Evolutionary conservation across 2,113 vertebrate genomes (phyloP), one percentile per base, ranked within the genome.

Genomic region (Mugil cephalus): DNA sequence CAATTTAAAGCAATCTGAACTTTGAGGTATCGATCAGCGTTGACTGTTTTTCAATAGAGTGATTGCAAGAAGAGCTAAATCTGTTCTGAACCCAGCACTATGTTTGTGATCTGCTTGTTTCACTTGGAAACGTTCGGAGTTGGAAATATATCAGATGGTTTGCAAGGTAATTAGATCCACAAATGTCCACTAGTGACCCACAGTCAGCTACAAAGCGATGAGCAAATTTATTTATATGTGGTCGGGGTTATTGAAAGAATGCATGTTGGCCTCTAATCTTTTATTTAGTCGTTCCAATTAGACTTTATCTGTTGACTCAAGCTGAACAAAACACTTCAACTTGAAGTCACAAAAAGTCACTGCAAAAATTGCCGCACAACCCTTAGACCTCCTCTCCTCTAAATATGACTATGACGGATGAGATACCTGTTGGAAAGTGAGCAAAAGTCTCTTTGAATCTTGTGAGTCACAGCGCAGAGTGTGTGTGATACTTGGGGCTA

Each of bases 401-500:
- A 18, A 65, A 50, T 64, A 46, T 58, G 11, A 68, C 63, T 48
- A 52, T 40, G 19, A 76, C 10, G 34, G 52, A 62, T 1, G 24
- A 80, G 51, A n/a, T 60, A 77, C 36, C 40, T 66, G 59, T 39
- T 35, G 38, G 35, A 56, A 68, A 46, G 42, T 21, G 19, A 69
- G 17, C 50, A 36, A 62, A 69, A 67, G 54, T 71, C 54, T 56
- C 43, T 59, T 51, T 56, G 4, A 61, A 62, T 82, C 56, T 59
- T 66, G 36, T 65, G 80, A 79, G 46, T 69, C 58, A 68, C 71
- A 64, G 51, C 60, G 65, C 53, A 79, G 63, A 55, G 53, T 71
- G 24, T 79, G 81, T 63, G 21, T 71, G 62, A 83, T 59, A 75
- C 61, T 55, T 46, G 36, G 69, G 65, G 62, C 69, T 18, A 75